Evolutionary conservation across 1,140 invertebrate species (phyloP).

Genomic region (Linepithema humile): DNA sequence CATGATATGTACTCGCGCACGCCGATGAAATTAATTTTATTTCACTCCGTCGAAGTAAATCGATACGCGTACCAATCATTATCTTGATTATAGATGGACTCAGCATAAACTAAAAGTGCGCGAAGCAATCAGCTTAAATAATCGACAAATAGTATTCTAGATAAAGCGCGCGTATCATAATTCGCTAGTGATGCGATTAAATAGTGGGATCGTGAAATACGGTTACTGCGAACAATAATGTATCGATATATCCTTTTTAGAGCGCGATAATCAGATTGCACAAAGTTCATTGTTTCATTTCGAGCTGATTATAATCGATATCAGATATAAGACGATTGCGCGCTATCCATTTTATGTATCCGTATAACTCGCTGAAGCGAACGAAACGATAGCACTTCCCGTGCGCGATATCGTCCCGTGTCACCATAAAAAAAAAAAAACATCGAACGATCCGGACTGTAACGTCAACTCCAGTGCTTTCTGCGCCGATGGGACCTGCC

Average conservation of each 20-base stretch:
- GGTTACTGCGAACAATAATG: conserved; percentile 26
- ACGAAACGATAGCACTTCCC: not conserved
- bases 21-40: conserved; percentile 11
- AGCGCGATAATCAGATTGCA: conserved; percentile 27
- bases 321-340: not conserved
- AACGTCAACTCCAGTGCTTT: not conserved
- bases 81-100: conserved; percentile 19
- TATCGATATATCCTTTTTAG: conserved; percentile 1
- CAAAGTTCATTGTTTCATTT: conserved; percentile 34
- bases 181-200: conserved; percentile 28
- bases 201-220: not conserved
- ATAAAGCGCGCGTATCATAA: conserved; percentile 14
- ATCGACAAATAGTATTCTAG: conserved; percentile 45
- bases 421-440: conserved; percentile 8
- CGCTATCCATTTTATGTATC: not conserved
- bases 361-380: not conserved
- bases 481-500: conserved; percentile 23
- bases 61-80: conserved; percentile 8
- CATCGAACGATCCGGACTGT: not conserved
- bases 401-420: not conserved
- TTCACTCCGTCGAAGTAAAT: not conserved
- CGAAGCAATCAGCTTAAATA: conserved; percentile 34
- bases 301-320: conserved; percentile 23
- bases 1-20: not conserved
- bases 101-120: not conserved